Conservation (phyloP, 2,113 vertebrate genomes). For the Rhinopomastus cyanomelas region DNA sequence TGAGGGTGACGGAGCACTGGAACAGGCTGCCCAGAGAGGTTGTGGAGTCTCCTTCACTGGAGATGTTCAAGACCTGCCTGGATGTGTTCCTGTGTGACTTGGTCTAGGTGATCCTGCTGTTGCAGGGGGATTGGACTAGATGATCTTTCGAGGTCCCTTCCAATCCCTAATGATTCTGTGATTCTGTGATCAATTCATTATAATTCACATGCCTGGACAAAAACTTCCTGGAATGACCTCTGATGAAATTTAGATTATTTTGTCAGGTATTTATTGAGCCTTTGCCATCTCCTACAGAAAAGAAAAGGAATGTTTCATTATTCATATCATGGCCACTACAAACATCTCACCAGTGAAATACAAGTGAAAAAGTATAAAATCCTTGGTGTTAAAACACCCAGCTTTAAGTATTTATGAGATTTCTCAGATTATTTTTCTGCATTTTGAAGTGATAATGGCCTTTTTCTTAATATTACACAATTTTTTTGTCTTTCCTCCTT, state of each 20-base stretch:
- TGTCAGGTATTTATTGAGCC: conserved; percentile 47
- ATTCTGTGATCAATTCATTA: background rate
- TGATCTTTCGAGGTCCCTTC: too few relatives aligned
- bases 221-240: background rate
- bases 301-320: background rate
- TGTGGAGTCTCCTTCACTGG: too few relatives aligned
- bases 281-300: background rate
- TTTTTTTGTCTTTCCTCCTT: background rate
- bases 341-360: background rate
- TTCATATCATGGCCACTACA: background rate
- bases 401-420: background rate
- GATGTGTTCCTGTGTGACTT: too few relatives aligned
- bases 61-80: too few relatives aligned
- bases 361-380: background rate
- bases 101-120: too few relatives aligned
- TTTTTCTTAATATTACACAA: background rate
- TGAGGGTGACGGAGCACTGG: too few relatives aligned
- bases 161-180: too few relatives aligned
- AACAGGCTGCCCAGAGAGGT: too few relatives aligned
- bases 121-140: too few relatives aligned
- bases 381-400: background rate
- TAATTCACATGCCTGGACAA: background rate
- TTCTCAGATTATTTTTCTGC: background rate
- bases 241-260: conserved; percentile 29
- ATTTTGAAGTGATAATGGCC: background rate